Conservation (phyloP, 2,888 invertebrate species). For the Melieria omissa region DNA sequence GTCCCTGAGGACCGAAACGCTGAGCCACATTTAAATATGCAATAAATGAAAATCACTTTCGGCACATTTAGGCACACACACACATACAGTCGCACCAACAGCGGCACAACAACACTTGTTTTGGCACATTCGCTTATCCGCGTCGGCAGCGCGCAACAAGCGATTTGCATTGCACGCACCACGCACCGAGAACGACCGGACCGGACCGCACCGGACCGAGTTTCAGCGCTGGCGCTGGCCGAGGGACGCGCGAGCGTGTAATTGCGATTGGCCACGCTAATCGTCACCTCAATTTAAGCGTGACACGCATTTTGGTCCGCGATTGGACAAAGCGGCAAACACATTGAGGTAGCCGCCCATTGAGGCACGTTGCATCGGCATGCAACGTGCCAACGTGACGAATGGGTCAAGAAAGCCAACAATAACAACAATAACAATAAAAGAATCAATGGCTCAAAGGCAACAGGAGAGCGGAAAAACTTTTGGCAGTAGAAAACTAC, state of each 20-base stretch:
- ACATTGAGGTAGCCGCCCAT: too few relatives aligned
- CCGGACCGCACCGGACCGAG: background rate
- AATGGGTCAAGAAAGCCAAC: too few relatives aligned
- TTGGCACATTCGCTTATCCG: conserved; percentile 4
- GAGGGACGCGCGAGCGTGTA: conserved; percentile 17
- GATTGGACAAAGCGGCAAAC: conserved; percentile 14
- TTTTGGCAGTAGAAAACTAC: too few relatives aligned
- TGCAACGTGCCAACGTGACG: too few relatives aligned
- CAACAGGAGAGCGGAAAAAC: too few relatives aligned
- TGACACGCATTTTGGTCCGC: conserved; percentile 25
- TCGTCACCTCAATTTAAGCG: conserved; percentile 33
- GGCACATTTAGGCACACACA: conserved; percentile 2
- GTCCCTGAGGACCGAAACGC: background rate
- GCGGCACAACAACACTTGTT: conserved; percentile 9
- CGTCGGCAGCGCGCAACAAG: background rate
- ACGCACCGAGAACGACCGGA: too few relatives aligned
- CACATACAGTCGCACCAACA: background rate
- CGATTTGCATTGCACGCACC: too few relatives aligned
- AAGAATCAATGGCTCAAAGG: too few relatives aligned
- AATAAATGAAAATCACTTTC: background rate
- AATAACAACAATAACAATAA: too few relatives aligned
- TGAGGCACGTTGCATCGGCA: too few relatives aligned
- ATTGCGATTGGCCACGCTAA: conserved; percentile 33
- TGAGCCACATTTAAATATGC: background rate
- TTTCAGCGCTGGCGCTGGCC: background rate